Evolutionary conservation across 1,140 invertebrate species (phyloP).

Genomic region (Drosophila pectinifera): DNA sequence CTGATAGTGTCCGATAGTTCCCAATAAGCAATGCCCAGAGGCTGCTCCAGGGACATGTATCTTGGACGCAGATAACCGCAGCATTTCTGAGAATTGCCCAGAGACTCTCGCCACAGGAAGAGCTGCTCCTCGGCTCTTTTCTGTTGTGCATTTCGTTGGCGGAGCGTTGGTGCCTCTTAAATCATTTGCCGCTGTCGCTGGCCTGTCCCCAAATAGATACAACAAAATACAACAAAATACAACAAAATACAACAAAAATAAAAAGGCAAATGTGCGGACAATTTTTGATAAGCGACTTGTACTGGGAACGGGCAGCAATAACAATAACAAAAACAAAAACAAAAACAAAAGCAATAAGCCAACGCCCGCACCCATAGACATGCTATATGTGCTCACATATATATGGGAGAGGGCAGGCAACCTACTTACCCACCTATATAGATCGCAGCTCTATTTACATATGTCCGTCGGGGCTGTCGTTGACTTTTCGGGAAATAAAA

Average conservation of each 20-base stretch:
- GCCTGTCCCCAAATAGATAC: slow-evolving; percentile 40
- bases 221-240: slow-evolving; percentile 19
- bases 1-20: slow-evolving; percentile 2
- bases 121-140: slow-evolving; percentile 23
- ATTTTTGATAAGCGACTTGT: slow-evolving; percentile 68
- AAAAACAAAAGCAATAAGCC: slow-evolving; percentile 64
- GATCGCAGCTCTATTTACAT: slow-evolving; percentile 76
- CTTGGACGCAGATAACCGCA: slow-evolving; percentile 48
- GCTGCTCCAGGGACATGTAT: neutral
- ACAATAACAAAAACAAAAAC: slow-evolving; percentile 58
- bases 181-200: slow-evolving; percentile 60
- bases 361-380: slow-evolving; percentile 66
- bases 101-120: slow-evolving; percentile 25
- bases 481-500: slow-evolving; percentile 79
- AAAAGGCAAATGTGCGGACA: slow-evolving; percentile 33
- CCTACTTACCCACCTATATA: slow-evolving; percentile 63
- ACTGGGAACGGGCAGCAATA: slow-evolving; percentile 32
- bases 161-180: slow-evolving; percentile 57
- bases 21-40: slow-evolving; percentile 32
- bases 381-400: slow-evolving; percentile 9
- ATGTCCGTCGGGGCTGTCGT: slow-evolving; percentile 56
- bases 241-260: slow-evolving; percentile 8
- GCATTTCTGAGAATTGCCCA: slow-evolving; percentile 60
- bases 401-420: neutral
- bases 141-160: too few species aligned